Evolutionary conservation across 2,888 invertebrate genomes (phyloP).

Genomic region (Acanthosepion lycidas): DNA sequence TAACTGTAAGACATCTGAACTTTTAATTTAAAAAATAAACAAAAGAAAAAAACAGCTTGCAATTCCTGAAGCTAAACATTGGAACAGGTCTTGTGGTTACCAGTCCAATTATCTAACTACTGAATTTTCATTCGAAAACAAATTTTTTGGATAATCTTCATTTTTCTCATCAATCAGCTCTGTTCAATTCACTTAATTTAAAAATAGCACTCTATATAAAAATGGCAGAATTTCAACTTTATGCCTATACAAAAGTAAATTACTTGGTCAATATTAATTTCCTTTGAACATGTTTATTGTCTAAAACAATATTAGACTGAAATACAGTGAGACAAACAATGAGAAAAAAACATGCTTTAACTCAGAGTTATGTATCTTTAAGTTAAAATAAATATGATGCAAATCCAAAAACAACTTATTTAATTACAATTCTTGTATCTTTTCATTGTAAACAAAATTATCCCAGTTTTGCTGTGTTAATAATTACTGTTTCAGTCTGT

Average conservation of each 20-base stretch:
- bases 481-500: neutral
- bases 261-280: neutral
- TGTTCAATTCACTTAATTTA: neutral
- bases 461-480: neutral
- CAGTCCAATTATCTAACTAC: neutral
- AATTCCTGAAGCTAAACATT: neutral
- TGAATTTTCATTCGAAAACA: neutral
- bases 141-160: neutral
- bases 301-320: neutral
- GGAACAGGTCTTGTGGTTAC: neutral
- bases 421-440: neutral
- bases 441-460: neutral
- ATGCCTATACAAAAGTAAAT: neutral
- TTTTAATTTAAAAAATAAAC: too few relatives aligned
- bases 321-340: neutral
- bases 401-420: neutral
- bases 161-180: neutral
- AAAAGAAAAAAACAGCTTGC: neutral
- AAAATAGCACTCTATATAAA: neutral
- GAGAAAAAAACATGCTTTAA: neutral
- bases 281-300: slow-evolving; percentile 18
- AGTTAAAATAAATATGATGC: neutral
- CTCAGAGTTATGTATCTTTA: neutral
- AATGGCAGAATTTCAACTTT: neutral
- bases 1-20: too few relatives aligned